A percentile compares a stretch with the other conserved stretches of the same genome.
phyloP scores from a whole-genome alignment of 1,140 invertebrate genomes.

The Aphis gossypii region DNA sequence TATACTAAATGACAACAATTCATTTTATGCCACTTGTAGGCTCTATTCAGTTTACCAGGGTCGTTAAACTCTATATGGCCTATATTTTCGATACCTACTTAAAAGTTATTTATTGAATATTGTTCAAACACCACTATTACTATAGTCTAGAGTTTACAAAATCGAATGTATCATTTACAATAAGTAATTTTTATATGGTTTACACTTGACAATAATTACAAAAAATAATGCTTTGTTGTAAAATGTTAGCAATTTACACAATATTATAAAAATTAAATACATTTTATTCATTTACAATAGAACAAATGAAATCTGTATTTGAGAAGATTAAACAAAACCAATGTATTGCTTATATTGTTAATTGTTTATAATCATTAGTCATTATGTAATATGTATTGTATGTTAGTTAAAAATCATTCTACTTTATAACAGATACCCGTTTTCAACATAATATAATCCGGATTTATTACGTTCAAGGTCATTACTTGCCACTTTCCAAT shows the following conservation, averaged over 20 bases:
- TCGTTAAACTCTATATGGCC: background rate
- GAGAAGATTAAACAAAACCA: background rate
- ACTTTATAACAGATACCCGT: background rate
- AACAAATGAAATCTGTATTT: background rate
- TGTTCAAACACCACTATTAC: background rate
- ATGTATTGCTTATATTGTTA: background rate
- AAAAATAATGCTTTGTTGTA: background rate
- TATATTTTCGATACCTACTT: background rate
- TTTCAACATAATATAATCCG: background rate
- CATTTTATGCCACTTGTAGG: background rate
- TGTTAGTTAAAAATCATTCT: background rate
- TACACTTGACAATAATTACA: background rate
- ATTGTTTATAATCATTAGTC: background rate
- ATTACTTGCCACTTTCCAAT: background rate
- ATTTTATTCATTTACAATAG: background rate
- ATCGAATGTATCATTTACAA: background rate
- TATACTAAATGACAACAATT: slow-evolving; percentile 2
- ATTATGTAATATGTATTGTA: background rate
- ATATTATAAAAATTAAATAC: background rate
- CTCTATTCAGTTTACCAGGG: background rate
- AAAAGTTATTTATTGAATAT: background rate
- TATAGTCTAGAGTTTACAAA: background rate
- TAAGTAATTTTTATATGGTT: background rate
- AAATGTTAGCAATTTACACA: background rate
- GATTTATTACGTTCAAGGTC: slow-evolving; percentile 35